Conservation (phyloP, 2,797 vertebrate species). For the Danio aesculapii region DNA sequence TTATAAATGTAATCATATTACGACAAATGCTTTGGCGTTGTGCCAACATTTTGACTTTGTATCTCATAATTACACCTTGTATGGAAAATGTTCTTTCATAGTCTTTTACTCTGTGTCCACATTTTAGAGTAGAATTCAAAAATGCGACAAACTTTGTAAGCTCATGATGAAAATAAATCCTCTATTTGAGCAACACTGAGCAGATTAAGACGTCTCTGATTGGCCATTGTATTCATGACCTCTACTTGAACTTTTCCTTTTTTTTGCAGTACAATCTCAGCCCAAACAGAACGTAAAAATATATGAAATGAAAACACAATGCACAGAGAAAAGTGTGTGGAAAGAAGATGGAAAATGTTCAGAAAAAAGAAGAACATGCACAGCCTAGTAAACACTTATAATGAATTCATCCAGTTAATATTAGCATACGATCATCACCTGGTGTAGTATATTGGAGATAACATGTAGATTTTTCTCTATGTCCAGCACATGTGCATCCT, state of each 20-base stretch:
- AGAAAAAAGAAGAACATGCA: not conserved
- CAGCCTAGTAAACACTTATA: not conserved
- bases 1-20: too few relatives aligned
- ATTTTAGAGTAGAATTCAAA: not conserved
- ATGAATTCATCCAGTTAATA: not conserved
- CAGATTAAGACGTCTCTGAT: not conserved
- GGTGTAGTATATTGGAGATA: slow-evolving; percentile 66
- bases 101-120: not conserved
- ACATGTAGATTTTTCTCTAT: slow-evolving; percentile 68
- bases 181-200: not conserved
- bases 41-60: not conserved
- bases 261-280: not conserved
- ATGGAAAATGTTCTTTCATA: not conserved
- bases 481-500: slow-evolving; percentile 64
- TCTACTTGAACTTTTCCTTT: not conserved
- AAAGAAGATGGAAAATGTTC: not conserved
- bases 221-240: not conserved
- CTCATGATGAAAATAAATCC: not conserved
- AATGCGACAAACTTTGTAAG: not conserved
- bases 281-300: not conserved
- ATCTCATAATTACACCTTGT: not conserved
- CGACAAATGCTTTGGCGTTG: not conserved
- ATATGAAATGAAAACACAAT: not conserved
- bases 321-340: not conserved
- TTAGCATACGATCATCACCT: slow-evolving; percentile 64